Base-by-base conservation (phyloP, 2,888 invertebrate species). In the Ischnura elegans region DNA sequence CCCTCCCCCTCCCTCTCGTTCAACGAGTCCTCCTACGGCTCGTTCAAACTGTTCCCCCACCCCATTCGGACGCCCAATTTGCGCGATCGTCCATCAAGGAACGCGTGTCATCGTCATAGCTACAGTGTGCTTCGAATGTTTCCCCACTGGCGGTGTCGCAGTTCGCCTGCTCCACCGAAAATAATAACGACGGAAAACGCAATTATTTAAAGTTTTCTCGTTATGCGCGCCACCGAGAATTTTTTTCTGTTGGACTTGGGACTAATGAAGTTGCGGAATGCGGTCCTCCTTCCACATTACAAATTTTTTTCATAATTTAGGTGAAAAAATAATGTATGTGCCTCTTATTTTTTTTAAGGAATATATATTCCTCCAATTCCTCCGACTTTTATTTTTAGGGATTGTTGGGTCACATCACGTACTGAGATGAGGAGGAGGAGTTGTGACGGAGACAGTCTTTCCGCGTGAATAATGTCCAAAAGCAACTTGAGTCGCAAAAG, bases 151-250 rank as follows among this genome's bases (percentile, higher is more conserved):
- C 86, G 45, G 45, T 21, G 46, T 46, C 45, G 10, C 36, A 10
- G 46, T 47, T 45, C 90, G n/a, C 66, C 55, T 45, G 61, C 90
- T 51, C 51, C 8, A 25, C 4, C 21, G 36, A 43, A 90, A 90
- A 19, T 43, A 76, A 10, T 0, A 36, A 19, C 51, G 51, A 19
- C 51, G 43, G 47, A 87, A 51, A 55, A 42, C 87, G 87, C 36
- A 87, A 90, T 61, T 61, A 90, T 90, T 90, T 43, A 90, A n/a
- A 90, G 25, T 90, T 90, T 90, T 61, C 90, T 90, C 61, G 43
- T 90, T 90, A 61, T 66, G 36, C 61, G 16, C 61, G 16, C n/a
- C 16, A 13, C 51, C 25, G 90, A 43, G 61, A 55, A 61, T 90
- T 61, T 45, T 51, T 66, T 51, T 42, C 90, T n/a, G 25, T 45